These are phyloP conservation scores for Danaus plexippus DNA, from an alignment of 1,140 invertebrate species.

Conservation along the genomic window DNA sequence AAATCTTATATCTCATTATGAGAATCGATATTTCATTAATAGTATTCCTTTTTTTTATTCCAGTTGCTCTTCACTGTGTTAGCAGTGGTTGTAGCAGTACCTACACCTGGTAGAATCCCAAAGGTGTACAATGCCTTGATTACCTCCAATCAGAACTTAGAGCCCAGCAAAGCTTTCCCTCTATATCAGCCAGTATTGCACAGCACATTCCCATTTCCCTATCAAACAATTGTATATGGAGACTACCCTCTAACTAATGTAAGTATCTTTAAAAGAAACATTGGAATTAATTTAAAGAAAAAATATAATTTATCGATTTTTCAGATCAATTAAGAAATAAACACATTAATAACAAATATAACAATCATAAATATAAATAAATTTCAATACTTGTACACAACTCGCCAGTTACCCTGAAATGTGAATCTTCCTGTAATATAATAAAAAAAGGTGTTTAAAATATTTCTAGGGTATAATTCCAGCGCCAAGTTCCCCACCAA, in stretches of 20 bases:
- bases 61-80: background rate
- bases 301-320: background rate
- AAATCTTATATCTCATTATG: no score
- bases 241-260: constrained; percentile 47
- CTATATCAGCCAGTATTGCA: constrained; percentile 80
- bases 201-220: constrained; percentile 72
- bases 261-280: constrained; percentile 23
- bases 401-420: no score
- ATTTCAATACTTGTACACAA: no score
- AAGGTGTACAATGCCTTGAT: constrained; percentile 84
- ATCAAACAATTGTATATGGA: constrained; percentile 52
- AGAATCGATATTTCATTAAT: no score
- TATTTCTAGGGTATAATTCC: constrained; percentile 47
- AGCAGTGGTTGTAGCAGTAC: constrained; percentile 43
- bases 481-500: constrained; percentile 18
- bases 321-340: no score
- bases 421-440: no score
- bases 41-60: no score
- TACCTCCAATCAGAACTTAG: constrained; percentile 80
- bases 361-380: no score
- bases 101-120: constrained; percentile 71
- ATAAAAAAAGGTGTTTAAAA: background rate
- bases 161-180: constrained; percentile 80
- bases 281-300: background rate
- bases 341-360: no score